Base-by-base conservation (phyloP, 2,888 invertebrate genomes). In the Malachius bipustulatus region DNA sequence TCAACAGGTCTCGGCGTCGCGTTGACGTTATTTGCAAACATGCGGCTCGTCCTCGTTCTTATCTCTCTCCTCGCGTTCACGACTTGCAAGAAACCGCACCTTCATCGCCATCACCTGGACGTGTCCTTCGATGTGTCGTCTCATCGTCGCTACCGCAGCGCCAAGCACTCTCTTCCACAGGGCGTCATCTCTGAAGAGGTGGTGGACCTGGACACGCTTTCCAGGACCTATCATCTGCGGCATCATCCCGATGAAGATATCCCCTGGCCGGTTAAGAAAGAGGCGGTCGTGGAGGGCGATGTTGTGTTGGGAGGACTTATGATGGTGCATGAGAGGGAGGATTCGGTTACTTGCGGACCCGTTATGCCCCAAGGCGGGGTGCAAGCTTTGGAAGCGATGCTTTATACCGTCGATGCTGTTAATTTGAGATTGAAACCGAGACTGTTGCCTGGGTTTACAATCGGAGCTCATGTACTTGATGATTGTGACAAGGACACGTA, bases 401-500 rank as follows among this genome's bases (percentile, higher is more conserved):
- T 93, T 30, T 91, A 79, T 57, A 90, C 93, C 1, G 61, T 93
- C 52, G 90, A 91, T 59, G 71, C 74, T 46, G 72, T 89, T 34
- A 87, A 87, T 59, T 63, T 69, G 48, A 65, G 73, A 40, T 33
- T 30, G 13, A 59, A 68, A 37, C 66, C 70, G 37, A 65, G 82
- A 43, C 65, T 87, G 39, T 66, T 87, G 43, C 84, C 84, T 1
- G 83, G 82, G 34, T 77, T 90, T 35, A 75, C 70, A 3, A 64
- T 93, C 9, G 93, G 91, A 19, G 88, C 88, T 8, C 83, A 90
- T 55, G 78, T 93, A 34, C 68, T 93, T 42, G 93, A 93, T 56
- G 93, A 93, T 62, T 93, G 93, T 62, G 93, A 93, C 67, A 85
- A 89, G 63, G 93, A 93, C 59, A 93, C 91, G 0, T 91, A 91